Evolutionary conservation across 2,113 vertebrate genomes (phyloP).

Genomic region (Colistium nudipinnis): DNA sequence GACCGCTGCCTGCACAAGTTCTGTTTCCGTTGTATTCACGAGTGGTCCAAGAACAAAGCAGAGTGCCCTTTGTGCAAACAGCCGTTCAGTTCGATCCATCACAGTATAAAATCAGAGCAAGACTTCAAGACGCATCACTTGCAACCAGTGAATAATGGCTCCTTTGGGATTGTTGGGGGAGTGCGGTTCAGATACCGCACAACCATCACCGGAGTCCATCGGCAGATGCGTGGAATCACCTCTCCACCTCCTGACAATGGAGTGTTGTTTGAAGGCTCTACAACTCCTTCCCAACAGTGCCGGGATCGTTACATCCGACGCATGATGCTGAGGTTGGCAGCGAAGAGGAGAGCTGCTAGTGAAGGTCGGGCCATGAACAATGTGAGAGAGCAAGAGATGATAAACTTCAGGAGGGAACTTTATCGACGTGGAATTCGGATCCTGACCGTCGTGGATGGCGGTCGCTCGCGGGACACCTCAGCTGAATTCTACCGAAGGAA

Average conservation of each 20-base stretch:
- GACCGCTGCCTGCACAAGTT: conserved; percentile 94
- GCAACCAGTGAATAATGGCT: conserved; percentile 79
- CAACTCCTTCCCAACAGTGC: conserved; percentile 44
- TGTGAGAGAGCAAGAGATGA: conserved; percentile 89
- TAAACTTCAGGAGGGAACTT: conserved; percentile 91
- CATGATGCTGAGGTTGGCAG: conserved; percentile 84
- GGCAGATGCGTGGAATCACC: conserved; percentile 75
- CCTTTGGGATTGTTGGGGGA: conserved; percentile 85
- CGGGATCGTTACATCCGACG: conserved; percentile 82
- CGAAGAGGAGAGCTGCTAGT: conserved; percentile 80
- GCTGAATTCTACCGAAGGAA: conserved; percentile 92
- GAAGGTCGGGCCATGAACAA: conserved; percentile 82
- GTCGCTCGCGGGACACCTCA: conserved; percentile 89
- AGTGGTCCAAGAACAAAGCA: conserved; percentile 99
- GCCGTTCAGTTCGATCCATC: conserved; percentile 93
- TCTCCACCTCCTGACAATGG: conserved; percentile 85
- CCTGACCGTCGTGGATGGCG: conserved; percentile 87
- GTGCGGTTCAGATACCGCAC: conserved; percentile 91
- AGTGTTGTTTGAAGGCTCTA: conserved; percentile 85
- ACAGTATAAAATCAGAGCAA: conserved; percentile 91
- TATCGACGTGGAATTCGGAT: conserved; percentile 89
- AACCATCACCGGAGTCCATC: conserved; percentile 84
- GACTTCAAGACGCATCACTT: conserved; percentile 92
- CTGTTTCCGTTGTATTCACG: conserved; percentile 94
- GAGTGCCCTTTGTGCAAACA: conserved; percentile 98